Base-by-base conservation (phyloP, 1,140 invertebrate species). In the Papilio polyxenes region DNA sequence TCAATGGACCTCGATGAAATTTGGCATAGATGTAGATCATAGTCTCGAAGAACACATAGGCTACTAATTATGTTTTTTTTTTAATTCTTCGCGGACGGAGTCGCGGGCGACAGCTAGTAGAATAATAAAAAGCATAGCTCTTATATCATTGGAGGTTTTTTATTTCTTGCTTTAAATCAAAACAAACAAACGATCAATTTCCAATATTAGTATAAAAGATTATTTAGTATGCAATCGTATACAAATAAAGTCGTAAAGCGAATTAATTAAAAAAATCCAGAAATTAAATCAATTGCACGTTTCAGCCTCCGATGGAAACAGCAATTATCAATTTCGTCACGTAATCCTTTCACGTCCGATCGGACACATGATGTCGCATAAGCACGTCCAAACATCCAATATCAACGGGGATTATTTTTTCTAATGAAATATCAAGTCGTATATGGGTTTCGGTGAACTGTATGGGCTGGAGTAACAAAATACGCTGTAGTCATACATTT, bases 381-480 rank as follows among this genome's bases (percentile, higher is more conserved):
- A 69, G 23, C 65, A 69, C 65, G 65, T 69, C 65, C 65, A 69
- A 69, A 69, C 65, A 69, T 3, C 31, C 65, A 69, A 69, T 69
- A 69, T 37, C 31, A 37, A 31, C 65, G 31, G 11, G 65, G 65
- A 69, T 69, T 69, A 69, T 69, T 69, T 69, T 69, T 69, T 69
- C 65, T 37, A 69, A 69, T 65, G 59, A 69, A 37, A 69, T 15
- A 69, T 69, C 11, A 23, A 31, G 13, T 37, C 65, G 31, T 3
- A 69, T 69, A 69, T 65, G 7, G 0, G 23, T 37, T 69, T 59
- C 56, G 3, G 51, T 44, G 51, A 53, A 53, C 15, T 10, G 49
- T 4, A 9, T 51, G 7, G 17, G 56, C 56, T n/a, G 17, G 56
- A 59, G 51, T 53, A 59, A 11, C 4, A 8, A n/a, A 44, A 44